These are phyloP conservation scores for Caenorhabditis sulstoni DNA, from an alignment of 2,888 invertebrate species.

Conservation along the genomic window DNA sequence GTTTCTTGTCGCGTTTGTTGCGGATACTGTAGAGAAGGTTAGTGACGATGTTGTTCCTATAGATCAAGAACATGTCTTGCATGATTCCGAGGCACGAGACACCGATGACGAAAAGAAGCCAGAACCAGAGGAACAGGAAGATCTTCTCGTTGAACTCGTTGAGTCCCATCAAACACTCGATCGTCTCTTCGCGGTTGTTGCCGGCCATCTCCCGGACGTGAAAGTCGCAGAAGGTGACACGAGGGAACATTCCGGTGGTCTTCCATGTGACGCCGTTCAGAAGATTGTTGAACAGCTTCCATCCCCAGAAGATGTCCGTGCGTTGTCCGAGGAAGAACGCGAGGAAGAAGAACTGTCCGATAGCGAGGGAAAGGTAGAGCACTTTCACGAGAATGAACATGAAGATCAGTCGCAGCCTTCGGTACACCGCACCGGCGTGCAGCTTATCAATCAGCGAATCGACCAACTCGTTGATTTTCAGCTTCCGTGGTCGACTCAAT, in stretches of 20 bases:
- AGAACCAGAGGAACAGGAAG: slow-evolving; percentile 76
- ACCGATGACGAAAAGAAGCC: slow-evolving; percentile 82
- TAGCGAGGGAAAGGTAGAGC: slow-evolving; percentile 70
- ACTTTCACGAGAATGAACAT: slow-evolving; percentile 12
- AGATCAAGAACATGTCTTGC: slow-evolving; percentile 79
- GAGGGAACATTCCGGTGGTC: slow-evolving; percentile 67
- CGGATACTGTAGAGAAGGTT: slow-evolving; percentile 22
- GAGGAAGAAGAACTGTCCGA: slow-evolving; percentile 75
- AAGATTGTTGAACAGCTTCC: slow-evolving; percentile 52
- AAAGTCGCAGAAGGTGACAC: slow-evolving; percentile 51
- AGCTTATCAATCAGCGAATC: background rate
- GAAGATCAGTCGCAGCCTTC: slow-evolving; percentile 17
- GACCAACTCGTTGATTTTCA: slow-evolving; percentile 10
- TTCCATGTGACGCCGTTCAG: slow-evolving; percentile 38
- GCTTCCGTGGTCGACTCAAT: background rate
- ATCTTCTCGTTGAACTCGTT: slow-evolving; percentile 75
- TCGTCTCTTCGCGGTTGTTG: slow-evolving; percentile 20
- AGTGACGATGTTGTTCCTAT: slow-evolving; percentile 17
- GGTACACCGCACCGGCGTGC: too few relatives aligned
- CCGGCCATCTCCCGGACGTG: slow-evolving; percentile 30
- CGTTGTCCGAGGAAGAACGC: slow-evolving; percentile 76
- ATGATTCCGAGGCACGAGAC: slow-evolving; percentile 81
- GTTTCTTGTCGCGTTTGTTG: background rate
- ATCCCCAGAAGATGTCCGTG: slow-evolving; percentile 71
- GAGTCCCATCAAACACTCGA: slow-evolving; percentile 54